Evolutionary conservation across 2,888 invertebrate genomes (phyloP).

Genomic region (Ennomos erosarius): DNA sequence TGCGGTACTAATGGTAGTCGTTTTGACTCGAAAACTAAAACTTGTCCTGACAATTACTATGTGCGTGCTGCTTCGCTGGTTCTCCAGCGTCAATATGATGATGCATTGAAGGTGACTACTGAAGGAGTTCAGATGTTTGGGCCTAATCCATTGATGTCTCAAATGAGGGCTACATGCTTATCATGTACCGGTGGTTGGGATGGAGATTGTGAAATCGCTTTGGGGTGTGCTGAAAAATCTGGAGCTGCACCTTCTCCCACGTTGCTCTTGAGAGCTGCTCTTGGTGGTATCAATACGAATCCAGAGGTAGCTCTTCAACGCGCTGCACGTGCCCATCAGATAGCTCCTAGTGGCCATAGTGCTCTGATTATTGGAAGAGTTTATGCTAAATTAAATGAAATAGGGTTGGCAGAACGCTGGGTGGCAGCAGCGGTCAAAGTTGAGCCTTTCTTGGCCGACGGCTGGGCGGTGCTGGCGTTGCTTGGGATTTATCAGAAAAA

Average conservation of each 20-base stretch:
- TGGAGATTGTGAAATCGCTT: slow-evolving; percentile 59
- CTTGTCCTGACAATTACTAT: slow-evolving; percentile 61
- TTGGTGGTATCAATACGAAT: slow-evolving; percentile 54
- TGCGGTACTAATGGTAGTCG: slow-evolving; percentile 62
- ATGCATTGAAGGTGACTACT: slow-evolving; percentile 57
- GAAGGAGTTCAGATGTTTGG: slow-evolving; percentile 62
- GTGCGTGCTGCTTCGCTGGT: slow-evolving; percentile 65
- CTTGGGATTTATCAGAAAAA: slow-evolving; percentile 65
- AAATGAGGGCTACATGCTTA: slow-evolving; percentile 68
- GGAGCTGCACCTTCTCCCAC: slow-evolving; percentile 61
- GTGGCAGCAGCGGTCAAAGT: slow-evolving; percentile 66
- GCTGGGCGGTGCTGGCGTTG: slow-evolving; percentile 72
- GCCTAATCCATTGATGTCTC: slow-evolving; percentile 65
- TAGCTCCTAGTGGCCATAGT: slow-evolving; percentile 66
- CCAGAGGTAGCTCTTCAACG: slow-evolving; percentile 65
- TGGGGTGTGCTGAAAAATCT: slow-evolving; percentile 60
- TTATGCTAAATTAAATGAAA: slow-evolving; percentile 58
- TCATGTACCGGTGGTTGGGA: slow-evolving; percentile 64
- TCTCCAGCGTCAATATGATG: slow-evolving; percentile 53
- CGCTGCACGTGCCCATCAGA: slow-evolving; percentile 70
- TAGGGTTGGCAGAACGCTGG: slow-evolving; percentile 70
- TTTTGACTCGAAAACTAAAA: slow-evolving; percentile 34
- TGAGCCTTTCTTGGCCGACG: slow-evolving; percentile 73
- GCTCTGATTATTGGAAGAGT: slow-evolving; percentile 68
- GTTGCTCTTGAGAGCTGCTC: slow-evolving; percentile 64